phyloP scores from a whole-genome alignment of 2,888 invertebrate genomes.

The Eupithecia dodoneata region DNA sequence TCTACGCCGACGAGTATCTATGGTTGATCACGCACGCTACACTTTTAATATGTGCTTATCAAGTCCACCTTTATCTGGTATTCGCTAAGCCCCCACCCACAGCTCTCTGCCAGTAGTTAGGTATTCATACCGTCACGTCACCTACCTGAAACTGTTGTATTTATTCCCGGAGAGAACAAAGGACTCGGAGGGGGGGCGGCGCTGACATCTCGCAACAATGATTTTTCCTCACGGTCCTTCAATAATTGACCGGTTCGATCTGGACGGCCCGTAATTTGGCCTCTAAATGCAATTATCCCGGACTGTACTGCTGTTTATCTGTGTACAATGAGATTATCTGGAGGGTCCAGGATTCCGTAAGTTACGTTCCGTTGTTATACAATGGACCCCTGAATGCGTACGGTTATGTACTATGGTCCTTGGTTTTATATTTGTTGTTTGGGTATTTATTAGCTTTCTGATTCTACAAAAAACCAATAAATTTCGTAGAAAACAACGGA shows the following conservation, averaged over 20 bases:
- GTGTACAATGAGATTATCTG: conserved; percentile 10
- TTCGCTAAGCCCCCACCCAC: not conserved
- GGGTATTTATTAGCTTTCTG: not conserved
- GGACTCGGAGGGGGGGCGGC: not conserved
- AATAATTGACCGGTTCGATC: conserved; percentile 26
- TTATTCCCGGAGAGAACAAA: not conserved
- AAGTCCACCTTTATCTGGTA: not conserved
- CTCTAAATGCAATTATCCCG: conserved; percentile 30
- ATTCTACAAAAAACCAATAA: not conserved
- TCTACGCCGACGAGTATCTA: not conserved
- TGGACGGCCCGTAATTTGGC: conserved; percentile 23
- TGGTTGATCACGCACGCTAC: not conserved
- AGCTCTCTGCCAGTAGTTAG: not conserved
- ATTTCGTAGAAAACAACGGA: not conserved
- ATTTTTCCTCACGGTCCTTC: not conserved
- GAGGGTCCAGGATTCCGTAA: not conserved
- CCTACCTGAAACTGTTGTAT: not conserved
- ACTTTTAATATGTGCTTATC: not conserved
- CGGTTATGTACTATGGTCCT: not conserved
- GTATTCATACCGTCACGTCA: not conserved
- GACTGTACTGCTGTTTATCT: conserved; percentile 2
- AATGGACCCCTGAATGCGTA: not conserved
- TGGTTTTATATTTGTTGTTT: not conserved
- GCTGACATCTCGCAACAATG: conserved; percentile 7
- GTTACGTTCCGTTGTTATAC: not conserved